Evolutionary conservation across 2,797 vertebrate genomes (phyloP).

Genomic region (Centropyge bicolor): DNA sequence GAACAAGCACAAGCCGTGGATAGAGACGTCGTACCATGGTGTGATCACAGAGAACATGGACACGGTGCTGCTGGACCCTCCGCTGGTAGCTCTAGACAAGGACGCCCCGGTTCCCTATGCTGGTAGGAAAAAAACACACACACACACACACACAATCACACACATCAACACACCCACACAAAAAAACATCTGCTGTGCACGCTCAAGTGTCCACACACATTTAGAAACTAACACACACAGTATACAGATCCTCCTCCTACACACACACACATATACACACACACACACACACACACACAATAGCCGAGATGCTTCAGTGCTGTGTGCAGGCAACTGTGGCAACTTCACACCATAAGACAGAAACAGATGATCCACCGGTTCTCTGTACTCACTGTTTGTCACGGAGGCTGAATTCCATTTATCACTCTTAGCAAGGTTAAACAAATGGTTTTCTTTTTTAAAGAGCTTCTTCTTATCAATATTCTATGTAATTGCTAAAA

Average conservation of each 20-base stretch:
- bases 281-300: constrained; percentile 7
- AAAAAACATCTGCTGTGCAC: background rate
- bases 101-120: constrained; percentile 96
- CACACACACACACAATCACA: background rate
- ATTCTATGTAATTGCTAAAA: background rate
- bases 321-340: constrained; percentile 57
- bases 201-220: background rate
- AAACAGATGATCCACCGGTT: constrained; percentile 62
- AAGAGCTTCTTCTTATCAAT: constrained; percentile 15
- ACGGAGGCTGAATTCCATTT: constrained; percentile 65
- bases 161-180: background rate
- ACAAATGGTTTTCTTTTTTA: constrained; percentile 25
- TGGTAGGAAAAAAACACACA: constrained; percentile 86
- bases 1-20: constrained; percentile 99
- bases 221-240: background rate
- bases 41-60: constrained; percentile 97
- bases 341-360: constrained; percentile 54
- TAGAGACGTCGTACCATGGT: constrained; percentile 97
- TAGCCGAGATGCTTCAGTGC: constrained; percentile 35
- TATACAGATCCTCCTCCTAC: background rate
- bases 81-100: constrained; percentile 96
- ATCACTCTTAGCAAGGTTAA: constrained; percentile 49
- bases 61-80: constrained; percentile 96
- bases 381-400: constrained; percentile 59
- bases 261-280: constrained; percentile 9